phyloP scores from a whole-genome alignment of 2,113 vertebrate genomes.

The Thalassoma bifasciatum region DNA sequence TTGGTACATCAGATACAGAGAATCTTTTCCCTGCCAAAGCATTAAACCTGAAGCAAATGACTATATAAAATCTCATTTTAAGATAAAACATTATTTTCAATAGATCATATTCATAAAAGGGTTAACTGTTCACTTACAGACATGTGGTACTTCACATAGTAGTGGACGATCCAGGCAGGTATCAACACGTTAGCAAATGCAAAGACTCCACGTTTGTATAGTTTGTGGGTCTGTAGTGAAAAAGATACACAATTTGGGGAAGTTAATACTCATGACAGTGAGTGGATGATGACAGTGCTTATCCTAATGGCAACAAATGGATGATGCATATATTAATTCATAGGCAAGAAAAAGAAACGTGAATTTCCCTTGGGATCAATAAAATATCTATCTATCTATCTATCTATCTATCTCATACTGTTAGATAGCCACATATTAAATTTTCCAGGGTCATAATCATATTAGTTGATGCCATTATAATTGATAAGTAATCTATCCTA shows the following conservation, averaged over 20 bases:
- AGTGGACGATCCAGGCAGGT: constrained; percentile 88
- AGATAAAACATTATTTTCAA: not conserved
- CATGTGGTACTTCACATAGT: constrained; percentile 89
- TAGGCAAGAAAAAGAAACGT: not conserved
- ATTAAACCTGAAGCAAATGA: not conserved
- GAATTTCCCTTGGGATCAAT: too few relatives aligned
- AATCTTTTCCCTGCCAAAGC: not conserved
- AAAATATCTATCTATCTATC: too few relatives aligned
- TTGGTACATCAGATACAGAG: not conserved
- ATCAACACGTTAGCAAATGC: constrained; percentile 83
- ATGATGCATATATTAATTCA: not conserved
- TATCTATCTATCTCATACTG: too few relatives aligned
- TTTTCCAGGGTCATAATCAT: not conserved
- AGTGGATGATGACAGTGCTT: too few relatives aligned
- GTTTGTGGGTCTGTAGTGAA: constrained; percentile 84
- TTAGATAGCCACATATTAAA: not conserved
- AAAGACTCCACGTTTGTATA: constrained; percentile 78
- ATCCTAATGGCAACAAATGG: not conserved
- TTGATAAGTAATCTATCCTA: too few relatives aligned
- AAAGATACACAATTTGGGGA: constrained; percentile 19
- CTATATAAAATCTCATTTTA: not conserved
- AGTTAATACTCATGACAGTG: not conserved
- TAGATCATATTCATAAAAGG: not conserved
- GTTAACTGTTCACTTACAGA: constrained; percentile 81
- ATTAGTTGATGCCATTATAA: not conserved